Percentiles rank a stretch among this genome's conserved stretches.
Conservation (phyloP, 2,113 vertebrate species). For the Crotalus horridus region DNA sequence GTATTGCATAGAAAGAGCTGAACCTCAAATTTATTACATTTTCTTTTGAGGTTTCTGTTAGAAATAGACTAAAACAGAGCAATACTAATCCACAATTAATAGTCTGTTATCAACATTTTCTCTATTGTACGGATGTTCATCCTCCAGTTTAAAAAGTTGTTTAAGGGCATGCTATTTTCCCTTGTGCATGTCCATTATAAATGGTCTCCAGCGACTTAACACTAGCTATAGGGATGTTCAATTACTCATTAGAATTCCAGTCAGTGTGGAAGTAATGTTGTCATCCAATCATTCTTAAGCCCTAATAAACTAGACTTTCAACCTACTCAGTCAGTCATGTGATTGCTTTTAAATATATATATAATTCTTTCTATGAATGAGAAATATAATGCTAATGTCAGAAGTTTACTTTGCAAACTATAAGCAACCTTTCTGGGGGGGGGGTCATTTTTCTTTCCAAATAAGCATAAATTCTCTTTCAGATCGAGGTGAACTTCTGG, state of each 20-base stretch:
- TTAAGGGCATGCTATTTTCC: neutral
- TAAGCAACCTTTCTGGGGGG: neutral
- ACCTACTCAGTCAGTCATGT: neutral
- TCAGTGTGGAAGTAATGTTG: neutral
- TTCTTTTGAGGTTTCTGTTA: constrained; percentile 2
- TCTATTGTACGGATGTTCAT: neutral
- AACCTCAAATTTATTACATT: constrained; percentile 6
- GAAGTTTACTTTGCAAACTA: neutral
- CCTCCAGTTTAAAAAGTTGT: neutral
- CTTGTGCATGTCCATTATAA: neutral
- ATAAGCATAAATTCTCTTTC: neutral
- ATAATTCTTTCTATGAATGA: neutral
- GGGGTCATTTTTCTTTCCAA: neutral
- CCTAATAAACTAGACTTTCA: neutral
- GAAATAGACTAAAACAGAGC: neutral
- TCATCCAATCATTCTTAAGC: constrained; percentile 11
- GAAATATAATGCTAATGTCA: neutral
- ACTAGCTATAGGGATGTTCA: neutral
- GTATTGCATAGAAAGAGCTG: constrained; percentile 44
- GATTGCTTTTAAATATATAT: neutral
- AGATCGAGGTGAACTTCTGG: neutral
- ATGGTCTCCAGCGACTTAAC: neutral
- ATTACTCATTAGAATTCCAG: neutral
- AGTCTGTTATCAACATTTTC: neutral
- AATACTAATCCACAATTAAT: neutral